Conservation (phyloP, 2,888 invertebrate genomes). For the Maniola hyperantus region DNA sequence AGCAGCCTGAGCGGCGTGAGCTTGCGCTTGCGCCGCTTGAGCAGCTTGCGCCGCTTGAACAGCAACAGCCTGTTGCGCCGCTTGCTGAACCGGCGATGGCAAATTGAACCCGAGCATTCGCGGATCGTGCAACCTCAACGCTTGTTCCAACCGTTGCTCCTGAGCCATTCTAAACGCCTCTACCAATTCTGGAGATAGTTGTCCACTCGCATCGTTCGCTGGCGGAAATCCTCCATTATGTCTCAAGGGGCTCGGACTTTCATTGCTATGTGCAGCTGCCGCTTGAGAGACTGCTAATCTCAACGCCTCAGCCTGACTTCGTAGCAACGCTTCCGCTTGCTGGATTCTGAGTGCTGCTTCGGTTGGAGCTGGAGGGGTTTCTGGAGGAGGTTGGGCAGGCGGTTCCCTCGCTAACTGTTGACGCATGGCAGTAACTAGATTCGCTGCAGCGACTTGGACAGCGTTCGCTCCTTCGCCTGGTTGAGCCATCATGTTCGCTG, state of each 20-base stretch:
- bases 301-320: conserved; percentile 93
- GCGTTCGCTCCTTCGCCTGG: conserved; percentile 84
- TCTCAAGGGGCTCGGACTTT: conserved; percentile 68
- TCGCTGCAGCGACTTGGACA: conserved; percentile 88
- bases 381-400: conserved; percentile 87
- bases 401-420: conserved; percentile 82
- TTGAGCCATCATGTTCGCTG: conserved; percentile 84
- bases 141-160: conserved; percentile 92
- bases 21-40: conserved; percentile 54
- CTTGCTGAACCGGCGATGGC: conserved; percentile 72
- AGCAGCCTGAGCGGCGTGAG: conserved; percentile 53
- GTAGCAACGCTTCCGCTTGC: conserved; percentile 90
- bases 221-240: conserved; percentile 77
- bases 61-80: conserved; percentile 63
- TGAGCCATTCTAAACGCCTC: conserved; percentile 88
- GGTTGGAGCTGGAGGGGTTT: conserved; percentile 90
- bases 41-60: conserved; percentile 58
- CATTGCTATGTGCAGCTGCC: conserved; percentile 79
- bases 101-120: conserved; percentile 90
- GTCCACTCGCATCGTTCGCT: conserved; percentile 74
- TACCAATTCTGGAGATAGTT: conserved; percentile 86
- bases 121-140: conserved; percentile 91
- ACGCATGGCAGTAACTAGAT: conserved; percentile 89
- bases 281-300: conserved; percentile 91
- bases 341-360: conserved; percentile 89